Evolutionary conservation across 92 coral and sea anemone species (phyloP).

Genomic region (Porites evermanni): DNA sequence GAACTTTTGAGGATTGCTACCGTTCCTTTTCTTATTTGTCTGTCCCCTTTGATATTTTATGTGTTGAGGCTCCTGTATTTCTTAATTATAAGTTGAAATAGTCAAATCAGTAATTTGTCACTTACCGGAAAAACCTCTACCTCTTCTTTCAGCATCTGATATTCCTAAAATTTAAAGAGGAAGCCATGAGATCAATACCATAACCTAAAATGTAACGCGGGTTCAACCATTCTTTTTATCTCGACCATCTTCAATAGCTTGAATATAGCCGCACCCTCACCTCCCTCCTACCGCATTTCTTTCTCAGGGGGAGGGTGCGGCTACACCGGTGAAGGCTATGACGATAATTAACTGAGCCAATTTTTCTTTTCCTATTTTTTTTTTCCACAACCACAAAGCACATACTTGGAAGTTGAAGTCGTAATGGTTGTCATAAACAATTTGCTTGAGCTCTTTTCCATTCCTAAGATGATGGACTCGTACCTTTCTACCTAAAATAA

Average conservation of each 20-base stretch:
- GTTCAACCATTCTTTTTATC: too few species aligned
- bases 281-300: neutral
- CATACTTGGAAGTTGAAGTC: slow-evolving; percentile 42
- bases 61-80: too few species aligned
- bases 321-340: too few species aligned
- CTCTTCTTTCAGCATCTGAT: slow-evolving; percentile 35
- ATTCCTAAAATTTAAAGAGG: slow-evolving; percentile 32
- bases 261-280: too few species aligned
- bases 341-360: too few species aligned
- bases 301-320: neutral
- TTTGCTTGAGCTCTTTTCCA: slow-evolving; percentile 23
- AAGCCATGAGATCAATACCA: neutral
- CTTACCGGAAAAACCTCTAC: slow-evolving; percentile 55
- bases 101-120: neutral
- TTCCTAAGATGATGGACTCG: slow-evolving; percentile 27
- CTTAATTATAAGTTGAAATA: too few species aligned
- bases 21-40: too few species aligned
- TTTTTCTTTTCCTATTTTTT: too few species aligned
- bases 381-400: neutral
- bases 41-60: too few species aligned
- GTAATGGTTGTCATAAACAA: slow-evolving; percentile 34
- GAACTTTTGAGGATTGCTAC: too few species aligned
- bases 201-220: too few species aligned
- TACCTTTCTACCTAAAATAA: neutral
- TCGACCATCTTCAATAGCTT: too few species aligned